Evolutionary conservation across 1,140 invertebrate genomes (phyloP).

Genomic region (Drosophila ironensis): DNA sequence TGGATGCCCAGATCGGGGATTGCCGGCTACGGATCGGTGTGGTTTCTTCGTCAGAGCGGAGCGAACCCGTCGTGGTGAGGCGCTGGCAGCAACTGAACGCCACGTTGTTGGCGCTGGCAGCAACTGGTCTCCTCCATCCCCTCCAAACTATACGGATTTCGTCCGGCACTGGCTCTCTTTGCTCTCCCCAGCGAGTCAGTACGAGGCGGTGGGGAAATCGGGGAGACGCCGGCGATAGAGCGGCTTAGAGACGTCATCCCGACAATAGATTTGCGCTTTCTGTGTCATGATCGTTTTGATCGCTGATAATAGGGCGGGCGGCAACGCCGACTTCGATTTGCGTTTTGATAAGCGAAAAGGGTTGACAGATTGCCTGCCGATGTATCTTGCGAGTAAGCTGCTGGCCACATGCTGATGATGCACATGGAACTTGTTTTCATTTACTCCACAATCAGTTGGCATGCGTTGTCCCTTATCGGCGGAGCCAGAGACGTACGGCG

Average conservation of each 20-base stretch:
- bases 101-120: constrained; percentile 34
- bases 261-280: constrained; percentile 51
- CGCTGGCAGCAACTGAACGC: constrained; percentile 53
- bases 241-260: constrained; percentile 41
- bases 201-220: too few species aligned
- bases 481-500: neutral
- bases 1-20: constrained; percentile 1
- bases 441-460: too few species aligned
- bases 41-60: too few species aligned
- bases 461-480: constrained; percentile 6
- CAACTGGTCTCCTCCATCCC: neutral
- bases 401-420: too few species aligned
- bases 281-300: constrained; percentile 75
- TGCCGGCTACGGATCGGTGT: neutral
- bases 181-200: neutral
- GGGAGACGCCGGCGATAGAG: constrained; percentile 10
- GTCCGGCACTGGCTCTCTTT: neutral
- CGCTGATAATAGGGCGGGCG: constrained; percentile 28
- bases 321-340: constrained; percentile 3
- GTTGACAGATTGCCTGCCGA: neutral
- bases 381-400: too few species aligned
- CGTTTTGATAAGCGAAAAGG: constrained; percentile 14
- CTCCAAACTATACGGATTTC: constrained; percentile 28
- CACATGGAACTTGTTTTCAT: too few species aligned
- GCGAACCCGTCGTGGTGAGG: constrained; percentile 42